A percentile compares a stretch with the other conserved stretches of the same genome.
Evolutionary conservation across 2,797 vertebrate species (phyloP).

Genomic region (Oryzias dopingdopingensis): DNA sequence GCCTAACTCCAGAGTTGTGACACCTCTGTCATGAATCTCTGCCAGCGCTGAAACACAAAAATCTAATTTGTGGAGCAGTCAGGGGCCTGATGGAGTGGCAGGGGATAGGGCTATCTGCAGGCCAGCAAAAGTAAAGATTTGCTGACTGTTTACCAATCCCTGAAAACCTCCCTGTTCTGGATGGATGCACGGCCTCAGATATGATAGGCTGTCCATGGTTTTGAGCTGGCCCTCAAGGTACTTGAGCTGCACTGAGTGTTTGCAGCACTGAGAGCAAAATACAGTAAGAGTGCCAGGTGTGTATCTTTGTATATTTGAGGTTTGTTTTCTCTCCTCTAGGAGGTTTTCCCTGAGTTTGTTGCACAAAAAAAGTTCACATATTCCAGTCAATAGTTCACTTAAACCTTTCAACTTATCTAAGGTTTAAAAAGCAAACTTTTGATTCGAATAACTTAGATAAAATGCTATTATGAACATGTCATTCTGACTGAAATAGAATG

Average conservation of each 20-base stretch:
- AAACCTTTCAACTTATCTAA: not conserved
- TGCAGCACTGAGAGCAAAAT: conserved; percentile 16
- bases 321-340: not conserved
- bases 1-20: conserved; percentile 14
- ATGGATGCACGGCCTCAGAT: conserved; percentile 36
- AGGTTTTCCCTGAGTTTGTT: conserved; percentile 7
- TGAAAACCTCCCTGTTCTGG: conserved; percentile 31
- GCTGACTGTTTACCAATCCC: conserved; percentile 45
- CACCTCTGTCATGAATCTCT: conserved; percentile 17
- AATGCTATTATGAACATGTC: too few species aligned
- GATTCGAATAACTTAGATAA: too few species aligned
- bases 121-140: conserved; percentile 35
- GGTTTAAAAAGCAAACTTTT: too few species aligned
- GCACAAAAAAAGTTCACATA: conserved; percentile 3
- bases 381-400: not conserved
- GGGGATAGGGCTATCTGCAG: conserved; percentile 13
- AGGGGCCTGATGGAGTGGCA: conserved; percentile 36
- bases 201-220: conserved; percentile 40
- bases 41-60: conserved; percentile 45
- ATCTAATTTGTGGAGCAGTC: conserved; percentile 61
- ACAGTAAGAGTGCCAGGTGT: conserved; percentile 25
- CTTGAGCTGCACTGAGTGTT: conserved; percentile 16
- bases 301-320: conserved; percentile 1
- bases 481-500: too few species aligned
- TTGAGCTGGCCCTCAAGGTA: conserved; percentile 37